These are phyloP conservation scores for Brotula barbata DNA, from an alignment of 2,797 vertebrate species.

Conservation along the genomic window DNA sequence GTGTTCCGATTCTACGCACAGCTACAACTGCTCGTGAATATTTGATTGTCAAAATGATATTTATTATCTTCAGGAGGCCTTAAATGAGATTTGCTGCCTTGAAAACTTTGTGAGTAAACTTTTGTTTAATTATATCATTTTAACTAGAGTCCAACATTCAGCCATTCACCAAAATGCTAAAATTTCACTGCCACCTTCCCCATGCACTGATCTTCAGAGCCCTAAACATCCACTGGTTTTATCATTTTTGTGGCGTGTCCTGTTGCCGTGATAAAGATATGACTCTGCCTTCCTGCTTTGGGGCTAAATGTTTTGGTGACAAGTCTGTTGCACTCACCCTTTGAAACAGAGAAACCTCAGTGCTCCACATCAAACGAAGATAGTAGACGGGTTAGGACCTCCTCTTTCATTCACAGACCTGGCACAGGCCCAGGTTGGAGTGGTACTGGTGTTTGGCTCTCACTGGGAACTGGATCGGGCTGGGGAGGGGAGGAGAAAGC, in stretches of 20 bases:
- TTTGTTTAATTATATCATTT: too few species aligned
- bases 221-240: not conserved
- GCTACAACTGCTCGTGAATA: too few species aligned
- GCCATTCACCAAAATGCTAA: too few species aligned
- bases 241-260: not conserved
- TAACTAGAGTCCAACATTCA: too few species aligned
- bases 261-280: constrained; percentile 1
- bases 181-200: too few species aligned
- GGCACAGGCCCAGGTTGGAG: constrained; percentile 66
- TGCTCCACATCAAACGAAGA: constrained; percentile 76
- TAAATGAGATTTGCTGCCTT: too few species aligned
- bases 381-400: constrained; percentile 67
- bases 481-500: constrained; percentile 46
- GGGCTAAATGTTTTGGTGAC: constrained; percentile 45
- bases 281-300: constrained; percentile 11
- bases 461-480: constrained; percentile 59
- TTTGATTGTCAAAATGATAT: too few species aligned
- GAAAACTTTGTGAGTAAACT: too few species aligned
- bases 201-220: too few species aligned
- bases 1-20: too few species aligned
- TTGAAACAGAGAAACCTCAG: constrained; percentile 74
- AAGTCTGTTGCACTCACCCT: constrained; percentile 21
- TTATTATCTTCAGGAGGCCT: too few species aligned
- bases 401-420: constrained; percentile 72
- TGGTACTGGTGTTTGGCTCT: constrained; percentile 56